phyloP scores from a whole-genome alignment of 30 jellyfish, hydroid and myxozoan genomes.

The Aurelia coerulea region DNA sequence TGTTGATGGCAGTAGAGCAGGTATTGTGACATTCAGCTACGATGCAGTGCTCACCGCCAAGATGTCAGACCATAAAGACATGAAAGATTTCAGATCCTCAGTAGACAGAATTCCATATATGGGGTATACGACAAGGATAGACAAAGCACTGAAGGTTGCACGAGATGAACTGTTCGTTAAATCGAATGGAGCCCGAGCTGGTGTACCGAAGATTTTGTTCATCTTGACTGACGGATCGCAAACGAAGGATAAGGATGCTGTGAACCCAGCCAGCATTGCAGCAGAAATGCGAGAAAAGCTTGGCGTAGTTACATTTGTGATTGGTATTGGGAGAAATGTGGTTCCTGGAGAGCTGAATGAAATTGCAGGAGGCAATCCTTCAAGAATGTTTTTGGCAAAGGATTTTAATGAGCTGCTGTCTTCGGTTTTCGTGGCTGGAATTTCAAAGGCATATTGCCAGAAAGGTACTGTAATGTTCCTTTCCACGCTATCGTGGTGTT shows the following conservation, averaged over 20 bases:
- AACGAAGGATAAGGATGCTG: slow-evolving; percentile 72
- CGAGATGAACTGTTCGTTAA: slow-evolving; percentile 56
- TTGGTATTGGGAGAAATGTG: slow-evolving; percentile 66
- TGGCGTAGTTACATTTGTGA: slow-evolving; percentile 54
- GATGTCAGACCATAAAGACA: slow-evolving; percentile 42
- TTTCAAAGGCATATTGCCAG: slow-evolving; percentile 34
- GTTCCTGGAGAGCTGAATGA: slow-evolving; percentile 40
- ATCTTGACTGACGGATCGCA: slow-evolving; percentile 86
- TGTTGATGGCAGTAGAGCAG: slow-evolving; percentile 66
- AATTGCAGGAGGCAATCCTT: slow-evolving; percentile 57
- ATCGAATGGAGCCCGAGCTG: slow-evolving; percentile 76
- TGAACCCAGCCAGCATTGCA: slow-evolving; percentile 75
- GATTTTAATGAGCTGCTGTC: slow-evolving; percentile 61
- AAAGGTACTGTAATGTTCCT: slow-evolving; percentile 11
- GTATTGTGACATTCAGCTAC: slow-evolving; percentile 73
- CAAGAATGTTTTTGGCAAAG: slow-evolving; percentile 52
- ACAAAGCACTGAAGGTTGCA: slow-evolving; percentile 66
- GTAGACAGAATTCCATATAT: slow-evolving; percentile 66
- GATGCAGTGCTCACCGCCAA: slow-evolving; percentile 69
- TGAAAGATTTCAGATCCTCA: slow-evolving; percentile 37
- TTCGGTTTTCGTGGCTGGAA: slow-evolving; percentile 42
- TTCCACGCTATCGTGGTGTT: too few relatives aligned
- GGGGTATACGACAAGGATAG: slow-evolving; percentile 82
- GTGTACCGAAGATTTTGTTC: slow-evolving; percentile 66
- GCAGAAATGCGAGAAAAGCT: slow-evolving; percentile 40